phyloP scores from a whole-genome alignment of 2,113 vertebrate genomes.

The Tonatia bakeri region DNA sequence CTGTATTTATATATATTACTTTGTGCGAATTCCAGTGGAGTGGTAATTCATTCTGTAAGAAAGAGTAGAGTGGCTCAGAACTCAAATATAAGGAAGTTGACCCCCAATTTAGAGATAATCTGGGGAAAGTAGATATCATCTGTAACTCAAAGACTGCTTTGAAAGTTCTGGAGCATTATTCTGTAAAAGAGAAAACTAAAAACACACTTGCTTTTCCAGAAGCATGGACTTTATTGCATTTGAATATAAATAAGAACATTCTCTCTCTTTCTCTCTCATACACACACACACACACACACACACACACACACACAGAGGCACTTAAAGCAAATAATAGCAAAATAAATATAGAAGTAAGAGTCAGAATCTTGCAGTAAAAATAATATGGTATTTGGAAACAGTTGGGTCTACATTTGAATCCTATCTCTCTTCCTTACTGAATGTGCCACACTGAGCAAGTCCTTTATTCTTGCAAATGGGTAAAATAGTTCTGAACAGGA shows the following conservation, averaged over 20 bases:
- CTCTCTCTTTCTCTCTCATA: background rate
- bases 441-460: background rate
- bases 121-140: constrained; percentile 2
- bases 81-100: constrained; percentile 39
- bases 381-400: background rate
- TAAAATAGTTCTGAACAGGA: background rate
- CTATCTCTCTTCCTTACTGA: background rate
- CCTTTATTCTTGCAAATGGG: background rate
- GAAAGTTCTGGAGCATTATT: background rate
- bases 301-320: background rate
- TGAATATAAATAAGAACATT: background rate
- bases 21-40: constrained; percentile 52
- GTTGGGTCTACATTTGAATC: background rate
- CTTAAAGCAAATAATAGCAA: background rate
- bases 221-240: background rate
- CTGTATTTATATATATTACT: no score
- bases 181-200: background rate
- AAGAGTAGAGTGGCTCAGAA: constrained; percentile 58
- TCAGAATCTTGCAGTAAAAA: background rate
- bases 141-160: constrained; percentile 42
- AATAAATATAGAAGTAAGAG: background rate
- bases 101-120: constrained; percentile 47
- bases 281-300: background rate
- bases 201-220: background rate
- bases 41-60: constrained; percentile 55